Percentiles rank a stretch among this genome's conserved stretches.
phyloP scores from a whole-genome alignment of 2,888 invertebrate genomes.

The Leptopilina syphax region DNA sequence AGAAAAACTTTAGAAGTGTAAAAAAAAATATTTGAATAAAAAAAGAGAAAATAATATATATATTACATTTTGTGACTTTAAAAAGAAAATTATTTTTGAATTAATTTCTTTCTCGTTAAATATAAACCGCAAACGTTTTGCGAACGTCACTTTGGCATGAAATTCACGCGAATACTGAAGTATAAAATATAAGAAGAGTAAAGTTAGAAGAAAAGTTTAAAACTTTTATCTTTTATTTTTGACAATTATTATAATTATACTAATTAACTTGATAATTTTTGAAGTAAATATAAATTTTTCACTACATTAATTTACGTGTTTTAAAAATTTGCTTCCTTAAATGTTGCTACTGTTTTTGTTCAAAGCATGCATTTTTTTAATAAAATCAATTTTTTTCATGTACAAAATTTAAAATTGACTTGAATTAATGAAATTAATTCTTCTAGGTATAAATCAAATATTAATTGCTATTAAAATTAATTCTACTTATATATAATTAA shows the following conservation, averaged over 20 bases:
- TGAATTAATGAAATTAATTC: too few species aligned
- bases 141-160: not conserved
- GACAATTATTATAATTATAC: not conserved
- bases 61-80: not conserved
- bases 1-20: too few species aligned
- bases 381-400: too few species aligned
- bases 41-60: too few species aligned
- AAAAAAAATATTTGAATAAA: too few species aligned
- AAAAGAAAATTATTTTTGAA: not conserved
- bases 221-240: not conserved
- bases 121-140: not conserved
- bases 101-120: not conserved
- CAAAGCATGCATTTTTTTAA: too few species aligned
- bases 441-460: too few species aligned
- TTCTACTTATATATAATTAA: too few species aligned
- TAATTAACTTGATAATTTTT: not conserved
- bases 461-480: too few species aligned
- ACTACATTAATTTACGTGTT: not conserved
- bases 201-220: not conserved
- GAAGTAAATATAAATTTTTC: not conserved
- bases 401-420: too few species aligned
- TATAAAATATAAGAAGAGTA: not conserved
- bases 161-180: constrained; percentile 17
- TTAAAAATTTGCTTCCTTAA: not conserved
- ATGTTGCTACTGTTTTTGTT: too few species aligned